Base-by-base conservation (phyloP, 2,797 vertebrate species). In the Enteromius anoplus region DNA sequence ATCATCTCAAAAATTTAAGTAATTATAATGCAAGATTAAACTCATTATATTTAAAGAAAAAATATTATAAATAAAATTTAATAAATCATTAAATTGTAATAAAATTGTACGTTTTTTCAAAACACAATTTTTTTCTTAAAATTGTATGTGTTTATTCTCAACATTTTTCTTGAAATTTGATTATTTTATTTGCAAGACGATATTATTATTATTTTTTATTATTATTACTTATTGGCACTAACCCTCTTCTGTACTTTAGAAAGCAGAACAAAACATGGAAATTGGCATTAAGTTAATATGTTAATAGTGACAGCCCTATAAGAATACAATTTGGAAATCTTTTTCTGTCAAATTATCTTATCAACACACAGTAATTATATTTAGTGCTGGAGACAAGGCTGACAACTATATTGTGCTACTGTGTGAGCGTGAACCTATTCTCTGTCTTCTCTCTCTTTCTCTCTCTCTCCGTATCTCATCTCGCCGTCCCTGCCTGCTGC, bases 401-500 rank as follows among this genome's bases (percentile, higher is more conserved):
- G 19, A 34, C 55, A 75, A 73, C 4, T 23, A 3, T 65, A 26
- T 65, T 65, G 3, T 21, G 29, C 14, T 65, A n/a, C 29, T 75
- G 58, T 82, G 80, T 82, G 80, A 82, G 40, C 32, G 15, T 75
- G 32, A 47, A 45, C 42, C 65, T 75, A 37, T 75, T 65, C 14
- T 51, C 29, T 42, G 17, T 66, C 5, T 79, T 58, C 14, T 55
- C 23, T 45, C 26, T 71, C 5, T 62, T 19, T 37, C 47, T 58
- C 47, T 85, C 49, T 75, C 83, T 84, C 34, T 85, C 64, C 10
- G 10, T 86, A 47, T 80, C 65, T 79, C 79, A 85, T 87, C 80
- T 72, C 81, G 84, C 85, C 78, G 66, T 73, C 82, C 85, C 87
- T 88, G 86, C 87, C 86, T 87, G 89, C 86, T 89, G 86, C 86